Percentiles rank a stretch among this genome's conserved stretches.
Conservation (phyloP, 2,113 vertebrate species). For the Phoxinus phoxinus region DNA sequence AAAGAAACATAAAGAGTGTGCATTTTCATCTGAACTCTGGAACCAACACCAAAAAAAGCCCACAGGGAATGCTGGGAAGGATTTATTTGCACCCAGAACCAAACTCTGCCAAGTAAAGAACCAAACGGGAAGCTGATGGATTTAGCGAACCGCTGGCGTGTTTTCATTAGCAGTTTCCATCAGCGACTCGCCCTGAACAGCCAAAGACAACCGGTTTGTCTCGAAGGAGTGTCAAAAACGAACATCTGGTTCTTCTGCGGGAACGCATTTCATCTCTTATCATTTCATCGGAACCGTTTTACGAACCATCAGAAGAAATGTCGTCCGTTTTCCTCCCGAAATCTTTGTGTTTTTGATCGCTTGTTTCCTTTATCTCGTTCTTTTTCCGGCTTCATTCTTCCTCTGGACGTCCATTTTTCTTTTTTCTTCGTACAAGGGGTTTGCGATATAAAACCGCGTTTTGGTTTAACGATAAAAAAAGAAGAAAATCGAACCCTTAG, state of each 20-base stretch:
- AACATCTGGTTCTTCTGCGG: neutral
- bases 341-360: neutral
- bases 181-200: neutral
- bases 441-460: constrained; percentile 58
- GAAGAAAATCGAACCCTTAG: constrained; percentile 48
- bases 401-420: no score
- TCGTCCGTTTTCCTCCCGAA: neutral
- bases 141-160: neutral
- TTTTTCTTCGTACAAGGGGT: neutral
- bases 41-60: neutral
- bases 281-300: neutral
- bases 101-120: neutral
- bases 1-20: constrained; percentile 71
- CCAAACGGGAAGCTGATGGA: neutral
- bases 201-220: constrained; percentile 36
- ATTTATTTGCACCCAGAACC: neutral
- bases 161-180: neutral
- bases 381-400: constrained; percentile 51
- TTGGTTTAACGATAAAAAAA: constrained; percentile 60
- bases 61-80: neutral
- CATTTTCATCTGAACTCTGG: constrained; percentile 38
- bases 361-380: neutral
- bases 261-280: neutral
- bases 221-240: neutral
- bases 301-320: neutral